Percentiles rank a stretch among this genome's conserved stretches.
phyloP scores from a whole-genome alignment of 2,113 vertebrate species.

The Pluvialis apricaria region DNA sequence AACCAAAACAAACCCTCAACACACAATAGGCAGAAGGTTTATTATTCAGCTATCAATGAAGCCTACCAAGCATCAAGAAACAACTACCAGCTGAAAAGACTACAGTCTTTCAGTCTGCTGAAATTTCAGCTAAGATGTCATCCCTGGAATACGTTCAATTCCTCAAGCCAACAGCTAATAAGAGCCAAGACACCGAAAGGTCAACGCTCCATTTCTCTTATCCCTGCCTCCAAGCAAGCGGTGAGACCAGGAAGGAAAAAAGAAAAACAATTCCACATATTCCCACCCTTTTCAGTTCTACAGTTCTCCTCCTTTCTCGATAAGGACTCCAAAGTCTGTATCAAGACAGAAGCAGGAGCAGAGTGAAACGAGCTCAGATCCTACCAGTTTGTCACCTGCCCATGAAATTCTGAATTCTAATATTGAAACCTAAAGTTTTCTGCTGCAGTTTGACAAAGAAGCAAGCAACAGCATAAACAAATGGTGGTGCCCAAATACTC shows the following conservation, averaged over 20 bases:
- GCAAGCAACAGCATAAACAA: neutral
- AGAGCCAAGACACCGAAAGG: neutral
- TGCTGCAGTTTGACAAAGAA: neutral
- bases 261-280: neutral
- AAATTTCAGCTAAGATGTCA: neutral
- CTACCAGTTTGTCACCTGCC: neutral
- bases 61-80: neutral
- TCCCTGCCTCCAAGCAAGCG: neutral
- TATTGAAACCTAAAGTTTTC: neutral
- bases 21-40: neutral
- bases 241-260: neutral
- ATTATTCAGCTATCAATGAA: neutral
- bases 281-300: neutral
- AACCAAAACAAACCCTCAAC: fast-evolving
- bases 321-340: neutral
- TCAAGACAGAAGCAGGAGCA: neutral
- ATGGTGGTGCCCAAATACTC: neutral
- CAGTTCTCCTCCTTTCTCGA: neutral
- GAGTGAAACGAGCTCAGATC: neutral
- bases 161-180: neutral
- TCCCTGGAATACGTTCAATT: neutral
- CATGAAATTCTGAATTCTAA: neutral
- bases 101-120: neutral
- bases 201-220: neutral
- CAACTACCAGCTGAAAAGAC: neutral